Conservation (phyloP, 30 jellyfish, hydroid and myxozoan genomes). For the Cassiopea andromeda region DNA sequence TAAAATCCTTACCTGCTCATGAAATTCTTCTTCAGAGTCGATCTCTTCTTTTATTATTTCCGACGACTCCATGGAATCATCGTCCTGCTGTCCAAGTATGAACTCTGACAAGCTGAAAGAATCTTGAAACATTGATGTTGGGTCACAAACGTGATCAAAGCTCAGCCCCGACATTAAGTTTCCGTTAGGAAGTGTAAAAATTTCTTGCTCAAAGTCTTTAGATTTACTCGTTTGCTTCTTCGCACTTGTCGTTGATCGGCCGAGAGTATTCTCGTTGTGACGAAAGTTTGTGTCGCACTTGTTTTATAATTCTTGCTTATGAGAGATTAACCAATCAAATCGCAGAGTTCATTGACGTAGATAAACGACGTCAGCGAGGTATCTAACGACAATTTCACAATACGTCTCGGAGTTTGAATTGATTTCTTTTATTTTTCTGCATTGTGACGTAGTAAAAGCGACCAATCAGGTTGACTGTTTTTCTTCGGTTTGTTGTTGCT, state of each 20-base stretch:
- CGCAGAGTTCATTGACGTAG: neutral
- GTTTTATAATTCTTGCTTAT: slow-evolving; percentile 69
- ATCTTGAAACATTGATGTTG: slow-evolving; percentile 71
- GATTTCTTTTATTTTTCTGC: neutral
- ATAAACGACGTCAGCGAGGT: slow-evolving; percentile 23
- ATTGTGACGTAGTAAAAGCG: slow-evolving; percentile 41
- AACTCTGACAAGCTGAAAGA: slow-evolving; percentile 68
- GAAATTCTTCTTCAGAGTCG: slow-evolving; percentile 48
- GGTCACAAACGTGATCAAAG: slow-evolving; percentile 71
- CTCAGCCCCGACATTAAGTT: slow-evolving; percentile 51
- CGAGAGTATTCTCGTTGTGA: slow-evolving; percentile 32
- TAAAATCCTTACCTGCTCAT: slow-evolving; percentile 20
- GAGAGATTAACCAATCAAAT: slow-evolving; percentile 68
- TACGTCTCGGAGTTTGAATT: neutral
- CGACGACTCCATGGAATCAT: slow-evolving; percentile 24
- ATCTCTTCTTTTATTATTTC: slow-evolving; percentile 44
- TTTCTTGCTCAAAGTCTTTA: neutral
- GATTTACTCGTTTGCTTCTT: neutral
- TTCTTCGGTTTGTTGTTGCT: slow-evolving; percentile 42
- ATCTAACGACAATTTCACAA: slow-evolving; percentile 35
- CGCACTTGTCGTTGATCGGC: neutral
- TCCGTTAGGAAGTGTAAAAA: neutral
- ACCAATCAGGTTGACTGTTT: slow-evolving; percentile 59
- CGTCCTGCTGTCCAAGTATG: slow-evolving; percentile 64
- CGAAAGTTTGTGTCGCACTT: slow-evolving; percentile 32